These are phyloP conservation scores for Etheostoma cragini DNA, from an alignment of 2,113 vertebrate species.

Conservation along the genomic window DNA sequence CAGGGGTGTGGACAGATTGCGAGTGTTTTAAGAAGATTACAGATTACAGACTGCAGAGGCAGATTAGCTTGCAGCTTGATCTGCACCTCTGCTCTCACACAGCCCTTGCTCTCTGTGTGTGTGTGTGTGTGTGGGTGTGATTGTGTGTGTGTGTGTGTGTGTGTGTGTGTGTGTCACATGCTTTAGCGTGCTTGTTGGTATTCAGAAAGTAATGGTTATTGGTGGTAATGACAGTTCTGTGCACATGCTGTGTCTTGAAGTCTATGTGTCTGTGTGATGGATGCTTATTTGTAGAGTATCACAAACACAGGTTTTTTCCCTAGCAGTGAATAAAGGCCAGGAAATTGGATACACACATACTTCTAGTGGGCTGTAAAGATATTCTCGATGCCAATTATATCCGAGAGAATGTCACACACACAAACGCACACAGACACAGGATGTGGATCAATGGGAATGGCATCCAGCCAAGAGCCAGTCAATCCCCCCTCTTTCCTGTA, in stretches of 20 bases:
- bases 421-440: conserved; percentile 34
- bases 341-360: conserved; percentile 20
- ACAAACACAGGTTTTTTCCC: conserved; percentile 20
- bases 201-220: conserved; percentile 31
- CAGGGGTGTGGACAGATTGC: conserved; percentile 67
- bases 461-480: conserved; percentile 68
- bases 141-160: neutral
- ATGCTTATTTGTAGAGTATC: conserved; percentile 37
- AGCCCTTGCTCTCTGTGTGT: conserved; percentile 1
- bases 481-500: conserved; percentile 36
- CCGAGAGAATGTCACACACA: conserved; percentile 56
- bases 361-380: conserved; percentile 45
- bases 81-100: conserved; percentile 45
- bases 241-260: conserved; percentile 5
- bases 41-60: conserved; percentile 62
- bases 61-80: conserved; percentile 74
- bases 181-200: conserved; percentile 24
- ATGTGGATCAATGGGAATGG: conserved; percentile 65
- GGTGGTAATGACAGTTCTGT: conserved; percentile 32
- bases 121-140: conserved; percentile 11
- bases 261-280: conserved; percentile 16
- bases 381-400: conserved; percentile 67
- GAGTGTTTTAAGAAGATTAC: conserved; percentile 80
- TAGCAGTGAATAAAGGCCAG: conserved; percentile 38
- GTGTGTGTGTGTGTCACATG: conserved; percentile 13